phyloP scores from a whole-genome alignment of 2,888 invertebrate species.

The Sclerodermus sp. region DNA sequence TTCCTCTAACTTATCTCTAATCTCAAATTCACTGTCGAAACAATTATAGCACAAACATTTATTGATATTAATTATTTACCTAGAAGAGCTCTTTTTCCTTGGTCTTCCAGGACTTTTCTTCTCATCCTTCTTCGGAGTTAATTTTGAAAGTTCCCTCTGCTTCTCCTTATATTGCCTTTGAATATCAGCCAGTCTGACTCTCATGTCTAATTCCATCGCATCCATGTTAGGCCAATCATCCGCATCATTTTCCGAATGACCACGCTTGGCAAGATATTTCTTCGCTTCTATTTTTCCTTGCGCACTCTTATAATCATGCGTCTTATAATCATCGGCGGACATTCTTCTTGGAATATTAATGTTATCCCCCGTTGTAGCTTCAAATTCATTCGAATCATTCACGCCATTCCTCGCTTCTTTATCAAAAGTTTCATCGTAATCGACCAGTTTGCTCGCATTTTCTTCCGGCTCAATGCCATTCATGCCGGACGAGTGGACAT shows the following conservation, averaged over 20 bases:
- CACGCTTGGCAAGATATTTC: slow-evolving; percentile 48
- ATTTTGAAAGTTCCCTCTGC: slow-evolving; percentile 76
- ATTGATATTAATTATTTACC: slow-evolving; percentile 19
- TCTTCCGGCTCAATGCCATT: background rate
- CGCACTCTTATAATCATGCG: slow-evolving; percentile 34
- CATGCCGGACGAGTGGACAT: slow-evolving; percentile 24
- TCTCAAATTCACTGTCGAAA: too few species aligned
- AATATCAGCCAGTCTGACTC: slow-evolving; percentile 77
- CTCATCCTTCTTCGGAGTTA: slow-evolving; percentile 65
- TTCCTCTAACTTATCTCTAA: too few species aligned
- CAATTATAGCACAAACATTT: background rate
- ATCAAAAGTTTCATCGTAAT: background rate
- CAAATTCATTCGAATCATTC: background rate
- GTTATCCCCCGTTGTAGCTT: slow-evolving; percentile 4
- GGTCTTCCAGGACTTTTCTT: slow-evolving; percentile 59
- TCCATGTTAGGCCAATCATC: slow-evolving; percentile 63
- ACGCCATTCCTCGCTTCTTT: background rate
- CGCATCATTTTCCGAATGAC: slow-evolving; percentile 30
- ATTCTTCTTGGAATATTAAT: background rate
- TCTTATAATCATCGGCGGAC: slow-evolving; percentile 3
- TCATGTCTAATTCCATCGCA: slow-evolving; percentile 80
- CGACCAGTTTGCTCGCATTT: background rate
- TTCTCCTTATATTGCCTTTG: slow-evolving; percentile 82
- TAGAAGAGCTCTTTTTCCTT: slow-evolving; percentile 56
- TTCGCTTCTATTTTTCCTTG: slow-evolving; percentile 41